Conservation (phyloP, 2,888 invertebrate species). For the Tiliacea citrago region DNA sequence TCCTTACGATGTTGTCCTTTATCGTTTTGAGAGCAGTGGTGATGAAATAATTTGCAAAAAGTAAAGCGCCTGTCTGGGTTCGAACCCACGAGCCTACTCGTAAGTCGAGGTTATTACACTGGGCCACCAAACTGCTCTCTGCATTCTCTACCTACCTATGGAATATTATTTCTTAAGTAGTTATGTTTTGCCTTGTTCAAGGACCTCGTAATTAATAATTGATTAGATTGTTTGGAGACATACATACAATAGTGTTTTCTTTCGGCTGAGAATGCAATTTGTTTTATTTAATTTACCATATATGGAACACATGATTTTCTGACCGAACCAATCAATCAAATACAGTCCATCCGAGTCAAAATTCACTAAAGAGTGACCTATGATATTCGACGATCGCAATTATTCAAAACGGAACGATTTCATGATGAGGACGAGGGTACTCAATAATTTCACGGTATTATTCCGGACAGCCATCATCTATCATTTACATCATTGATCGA, state of each 20-base stretch:
- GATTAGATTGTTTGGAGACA: not conserved
- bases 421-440: slow-evolving; percentile 39
- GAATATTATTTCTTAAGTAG: not conserved
- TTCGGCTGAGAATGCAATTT: not conserved
- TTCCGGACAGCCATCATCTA: slow-evolving; percentile 49
- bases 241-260: not conserved
- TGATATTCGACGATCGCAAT: slow-evolving; percentile 42
- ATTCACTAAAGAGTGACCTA: slow-evolving; percentile 25
- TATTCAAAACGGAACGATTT: slow-evolving; percentile 43
- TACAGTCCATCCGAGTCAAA: slow-evolving; percentile 9
- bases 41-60: too few species aligned
- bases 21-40: too few species aligned
- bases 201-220: not conserved
- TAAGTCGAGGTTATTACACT: too few species aligned
- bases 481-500: slow-evolving; percentile 61
- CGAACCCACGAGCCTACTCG: too few species aligned
- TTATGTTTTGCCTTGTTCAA: not conserved
- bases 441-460: slow-evolving; percentile 60
- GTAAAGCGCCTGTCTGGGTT: too few species aligned
- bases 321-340: slow-evolving; percentile 19
- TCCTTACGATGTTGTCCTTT: too few species aligned
- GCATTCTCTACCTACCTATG: too few species aligned
- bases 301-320: not conserved
- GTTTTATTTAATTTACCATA: not conserved
- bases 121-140: too few species aligned